Evolutionary conservation across 2,113 vertebrate genomes (phyloP).

Genomic region (Abramis brama): DNA sequence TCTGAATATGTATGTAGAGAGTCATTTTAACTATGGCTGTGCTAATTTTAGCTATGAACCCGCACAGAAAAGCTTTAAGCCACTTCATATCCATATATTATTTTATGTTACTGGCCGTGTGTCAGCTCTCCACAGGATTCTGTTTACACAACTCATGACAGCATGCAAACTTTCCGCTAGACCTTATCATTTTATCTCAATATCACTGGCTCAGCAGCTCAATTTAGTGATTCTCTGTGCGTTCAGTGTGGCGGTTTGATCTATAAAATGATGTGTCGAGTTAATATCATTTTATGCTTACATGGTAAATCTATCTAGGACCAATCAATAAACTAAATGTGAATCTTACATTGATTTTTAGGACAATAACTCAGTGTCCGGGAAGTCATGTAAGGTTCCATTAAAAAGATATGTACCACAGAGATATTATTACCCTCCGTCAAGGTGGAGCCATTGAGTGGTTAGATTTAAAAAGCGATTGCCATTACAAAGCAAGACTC

Average conservation of each 20-base stretch:
- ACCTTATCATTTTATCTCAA: not conserved
- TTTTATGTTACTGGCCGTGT: not conserved
- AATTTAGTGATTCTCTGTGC: conserved; percentile 6
- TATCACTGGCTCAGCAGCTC: conserved; percentile 3
- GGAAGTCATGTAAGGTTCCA: not conserved
- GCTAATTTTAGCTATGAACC: not conserved
- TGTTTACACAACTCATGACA: not conserved
- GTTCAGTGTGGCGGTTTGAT: not conserved
- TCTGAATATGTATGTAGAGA: not conserved
- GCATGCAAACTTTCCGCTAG: conserved; percentile 3
- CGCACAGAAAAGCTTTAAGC: conserved; percentile 7
- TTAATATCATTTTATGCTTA: conserved; percentile 23
- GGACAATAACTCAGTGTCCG: not conserved
- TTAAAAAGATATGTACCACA: not conserved
- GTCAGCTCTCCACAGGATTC: conserved; percentile 1
- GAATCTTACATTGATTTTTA: conserved; percentile 23
- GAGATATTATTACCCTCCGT: not conserved
- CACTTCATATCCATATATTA: not conserved
- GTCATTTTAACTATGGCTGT: not conserved
- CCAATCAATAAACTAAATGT: conserved; percentile 30
- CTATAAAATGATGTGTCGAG: conserved; percentile 20
- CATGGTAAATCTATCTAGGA: not conserved
- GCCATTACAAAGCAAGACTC: conserved; percentile 25
- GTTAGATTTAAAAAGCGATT: conserved; percentile 19
- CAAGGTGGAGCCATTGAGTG: conserved; percentile 9